These are phyloP conservation scores for Atopsyche davidsoni DNA, from an alignment of 1,140 invertebrate genomes.

Conservation along the genomic window DNA sequence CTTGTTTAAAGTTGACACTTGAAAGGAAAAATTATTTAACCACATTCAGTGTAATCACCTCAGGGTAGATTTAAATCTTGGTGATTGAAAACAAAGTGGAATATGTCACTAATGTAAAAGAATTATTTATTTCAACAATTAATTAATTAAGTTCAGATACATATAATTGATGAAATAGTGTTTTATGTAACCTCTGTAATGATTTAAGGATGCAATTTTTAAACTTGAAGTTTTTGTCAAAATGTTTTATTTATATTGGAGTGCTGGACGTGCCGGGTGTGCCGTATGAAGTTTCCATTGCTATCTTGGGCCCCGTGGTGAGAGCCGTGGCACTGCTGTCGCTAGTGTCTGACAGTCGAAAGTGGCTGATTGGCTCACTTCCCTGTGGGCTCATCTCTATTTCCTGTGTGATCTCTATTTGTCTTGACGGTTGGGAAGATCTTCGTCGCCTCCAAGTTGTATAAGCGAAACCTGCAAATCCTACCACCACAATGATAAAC, in stretches of 20 bases:
- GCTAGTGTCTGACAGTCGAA: slow-evolving; percentile 13
- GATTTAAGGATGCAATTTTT: not conserved
- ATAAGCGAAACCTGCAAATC: slow-evolving; percentile 4
- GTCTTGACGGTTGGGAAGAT: not conserved
- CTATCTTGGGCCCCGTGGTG: not conserved
- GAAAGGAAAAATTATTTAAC: not conserved
- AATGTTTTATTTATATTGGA: too few relatives aligned
- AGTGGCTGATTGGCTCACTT: not conserved
- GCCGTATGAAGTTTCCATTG: too few relatives aligned
- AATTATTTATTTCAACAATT: not conserved
- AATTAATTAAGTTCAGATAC: not conserved
- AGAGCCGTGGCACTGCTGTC: slow-evolving; percentile 13
- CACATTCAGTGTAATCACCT: not conserved
- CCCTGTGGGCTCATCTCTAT: not conserved
- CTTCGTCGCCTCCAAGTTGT: slow-evolving; percentile 11
- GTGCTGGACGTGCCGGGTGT: too few relatives aligned
- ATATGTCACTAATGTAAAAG: not conserved
- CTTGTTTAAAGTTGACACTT: not conserved
- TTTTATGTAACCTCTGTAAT: not conserved
- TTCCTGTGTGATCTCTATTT: not conserved
- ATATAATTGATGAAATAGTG: not conserved
- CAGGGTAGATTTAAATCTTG: too few relatives aligned
- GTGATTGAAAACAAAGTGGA: too few relatives aligned
- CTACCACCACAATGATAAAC: slow-evolving; percentile 8
- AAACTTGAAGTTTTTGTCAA: too few relatives aligned